Conservation (phyloP, 2,888 invertebrate species). For the Idaea straminata region DNA sequence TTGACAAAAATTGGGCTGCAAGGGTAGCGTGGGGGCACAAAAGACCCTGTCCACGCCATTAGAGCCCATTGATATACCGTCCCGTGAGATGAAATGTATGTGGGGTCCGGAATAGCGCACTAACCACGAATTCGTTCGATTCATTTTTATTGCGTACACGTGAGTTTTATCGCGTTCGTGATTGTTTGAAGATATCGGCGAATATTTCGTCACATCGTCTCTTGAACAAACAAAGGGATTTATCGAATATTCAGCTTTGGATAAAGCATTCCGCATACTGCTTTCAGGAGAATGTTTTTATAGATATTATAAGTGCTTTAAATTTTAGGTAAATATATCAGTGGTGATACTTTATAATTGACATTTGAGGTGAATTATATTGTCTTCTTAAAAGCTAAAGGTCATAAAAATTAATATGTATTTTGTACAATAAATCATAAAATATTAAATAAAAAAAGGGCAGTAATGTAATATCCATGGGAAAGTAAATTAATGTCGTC, state of each 20-base stretch:
- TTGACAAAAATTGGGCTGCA: conserved; percentile 44
- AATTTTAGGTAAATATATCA: no score
- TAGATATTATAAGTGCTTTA: neutral
- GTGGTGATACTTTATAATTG: no score
- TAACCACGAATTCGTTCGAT: conserved; percentile 34
- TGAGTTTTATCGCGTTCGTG: conserved; percentile 10
- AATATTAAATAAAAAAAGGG: neutral
- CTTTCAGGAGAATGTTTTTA: neutral
- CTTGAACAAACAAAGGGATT: neutral
- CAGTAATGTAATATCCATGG: conserved; percentile 17
- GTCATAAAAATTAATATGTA: neutral
- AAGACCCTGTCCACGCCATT: conserved; percentile 61
- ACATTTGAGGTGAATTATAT: no score
- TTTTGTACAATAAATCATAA: neutral
- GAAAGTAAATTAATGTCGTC: conserved; percentile 25
- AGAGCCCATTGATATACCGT: conserved; percentile 61
- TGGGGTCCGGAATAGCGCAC: conserved; percentile 41
- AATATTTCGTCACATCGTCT: conserved; percentile 14
- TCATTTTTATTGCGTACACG: conserved; percentile 10
- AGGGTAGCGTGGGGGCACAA: conserved; percentile 33
- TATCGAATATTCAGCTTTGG: neutral
- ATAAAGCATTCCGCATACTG: neutral
- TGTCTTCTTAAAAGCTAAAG: no score
- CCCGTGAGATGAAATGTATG: conserved; percentile 54
- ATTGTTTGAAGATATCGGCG: conserved; percentile 17